Evolutionary conservation across 1,140 invertebrate genomes (phyloP).

Genomic region (Drosophila tani): DNA sequence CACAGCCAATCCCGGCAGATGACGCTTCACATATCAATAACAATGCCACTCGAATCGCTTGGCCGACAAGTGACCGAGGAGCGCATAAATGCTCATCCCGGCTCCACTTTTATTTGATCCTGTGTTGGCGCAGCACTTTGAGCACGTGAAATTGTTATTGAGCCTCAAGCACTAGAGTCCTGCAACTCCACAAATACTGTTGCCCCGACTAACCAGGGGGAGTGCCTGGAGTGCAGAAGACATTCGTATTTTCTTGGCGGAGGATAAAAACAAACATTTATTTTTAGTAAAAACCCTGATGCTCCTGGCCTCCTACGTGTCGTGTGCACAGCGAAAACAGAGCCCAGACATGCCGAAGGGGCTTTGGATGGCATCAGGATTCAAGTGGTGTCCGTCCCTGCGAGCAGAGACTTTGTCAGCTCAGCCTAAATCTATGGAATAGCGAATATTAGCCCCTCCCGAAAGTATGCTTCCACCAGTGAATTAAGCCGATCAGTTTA

Average conservation of each 20-base stretch:
- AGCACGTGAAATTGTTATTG: slow-evolving; percentile 63
- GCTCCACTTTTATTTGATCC: slow-evolving; percentile 57
- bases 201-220: not conserved
- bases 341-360: slow-evolving; percentile 5
- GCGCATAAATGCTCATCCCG: slow-evolving; percentile 21
- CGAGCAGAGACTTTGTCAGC: not conserved
- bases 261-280: slow-evolving; percentile 31
- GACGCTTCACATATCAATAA: slow-evolving; percentile 17
- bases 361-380: slow-evolving; percentile 10
- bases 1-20: not conserved
- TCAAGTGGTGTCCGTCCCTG: slow-evolving; percentile 41
- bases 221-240: slow-evolving; percentile 3
- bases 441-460: not conserved
- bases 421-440: slow-evolving; percentile 5
- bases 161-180: slow-evolving; percentile 20
- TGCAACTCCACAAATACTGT: slow-evolving; percentile 20
- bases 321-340: slow-evolving; percentile 15
- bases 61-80: slow-evolving; percentile 12
- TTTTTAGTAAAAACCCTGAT: slow-evolving; percentile 50
- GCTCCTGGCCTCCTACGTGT: slow-evolving; percentile 39
- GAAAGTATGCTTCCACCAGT: slow-evolving; percentile 3
- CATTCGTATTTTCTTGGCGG: slow-evolving; percentile 17
- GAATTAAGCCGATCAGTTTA: slow-evolving; percentile 5
- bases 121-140: slow-evolving; percentile 63
- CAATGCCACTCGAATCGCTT: slow-evolving; percentile 1